A percentile compares a stretch with the other conserved stretches of the same genome.
phyloP scores from a whole-genome alignment of 2,888 invertebrate genomes.

The Pterostichus niger region DNA sequence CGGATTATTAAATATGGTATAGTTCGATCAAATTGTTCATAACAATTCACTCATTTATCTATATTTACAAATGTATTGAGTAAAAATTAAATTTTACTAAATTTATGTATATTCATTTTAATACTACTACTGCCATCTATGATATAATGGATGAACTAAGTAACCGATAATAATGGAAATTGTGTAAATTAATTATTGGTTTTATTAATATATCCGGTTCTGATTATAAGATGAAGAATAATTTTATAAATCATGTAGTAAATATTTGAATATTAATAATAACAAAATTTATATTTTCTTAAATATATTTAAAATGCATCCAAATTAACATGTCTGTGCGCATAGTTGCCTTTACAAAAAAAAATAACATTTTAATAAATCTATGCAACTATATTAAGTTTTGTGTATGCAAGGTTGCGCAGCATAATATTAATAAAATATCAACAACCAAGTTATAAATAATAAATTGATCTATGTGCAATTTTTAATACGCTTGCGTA shows the following conservation, averaged over 20 bases:
- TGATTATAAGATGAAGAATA: not conserved
- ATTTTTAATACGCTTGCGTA: slow-evolving; percentile 7
- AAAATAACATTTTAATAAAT: not conserved
- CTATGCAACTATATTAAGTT: not conserved
- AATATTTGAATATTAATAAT: not conserved
- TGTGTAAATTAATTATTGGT: not conserved
- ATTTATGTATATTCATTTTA: not conserved
- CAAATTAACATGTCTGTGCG: not conserved
- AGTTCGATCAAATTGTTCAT: too few species aligned
- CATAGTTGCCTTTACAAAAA: not conserved
- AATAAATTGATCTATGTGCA: not conserved
- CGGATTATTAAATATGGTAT: too few species aligned
- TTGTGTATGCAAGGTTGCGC: not conserved
- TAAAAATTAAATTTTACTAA: too few species aligned
- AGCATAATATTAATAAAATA: not conserved
- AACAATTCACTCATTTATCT: too few species aligned
- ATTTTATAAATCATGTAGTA: not conserved
- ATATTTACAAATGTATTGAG: too few species aligned
- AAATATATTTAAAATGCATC: not conserved
- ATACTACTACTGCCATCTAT: slow-evolving; percentile 29
- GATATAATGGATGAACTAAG: not conserved
- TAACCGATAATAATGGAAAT: slow-evolving; percentile 1
- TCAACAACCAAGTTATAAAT: slow-evolving; percentile 1
- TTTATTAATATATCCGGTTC: not conserved
- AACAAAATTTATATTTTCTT: not conserved